Evolutionary conservation across 1,140 invertebrate genomes (phyloP).

Genomic region (Pseudomyrmex sp.): DNA sequence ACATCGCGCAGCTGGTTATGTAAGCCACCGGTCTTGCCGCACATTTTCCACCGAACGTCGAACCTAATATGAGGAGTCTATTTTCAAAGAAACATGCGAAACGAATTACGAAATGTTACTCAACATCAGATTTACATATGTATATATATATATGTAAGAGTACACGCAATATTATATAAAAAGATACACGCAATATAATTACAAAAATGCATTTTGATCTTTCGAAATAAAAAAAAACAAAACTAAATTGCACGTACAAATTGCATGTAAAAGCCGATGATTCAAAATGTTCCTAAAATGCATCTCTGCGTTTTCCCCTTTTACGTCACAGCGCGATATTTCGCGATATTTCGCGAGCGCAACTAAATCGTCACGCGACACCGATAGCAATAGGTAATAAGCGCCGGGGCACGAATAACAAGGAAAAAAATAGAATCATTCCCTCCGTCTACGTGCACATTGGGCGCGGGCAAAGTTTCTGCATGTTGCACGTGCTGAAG

Average conservation of each 20-base stretch:
- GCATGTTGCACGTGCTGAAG: constrained; percentile 66
- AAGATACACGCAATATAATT: too few species aligned
- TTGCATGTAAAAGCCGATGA: too few species aligned
- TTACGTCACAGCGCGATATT: not conserved
- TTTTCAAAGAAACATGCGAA: constrained; percentile 22
- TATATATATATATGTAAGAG: too few species aligned
- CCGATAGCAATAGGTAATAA: constrained; percentile 5
- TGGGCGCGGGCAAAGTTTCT: not conserved
- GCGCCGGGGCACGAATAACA: not conserved
- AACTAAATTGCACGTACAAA: not conserved
- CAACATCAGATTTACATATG: not conserved
- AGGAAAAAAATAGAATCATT: not conserved
- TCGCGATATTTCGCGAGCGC: not conserved
- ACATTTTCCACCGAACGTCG: constrained; percentile 58
- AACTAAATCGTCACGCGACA: not conserved
- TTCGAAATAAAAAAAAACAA: not conserved
- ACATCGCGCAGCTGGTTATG: constrained; percentile 50
- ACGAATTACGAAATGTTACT: constrained; percentile 22
- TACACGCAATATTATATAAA: too few species aligned
- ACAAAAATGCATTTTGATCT: not conserved
- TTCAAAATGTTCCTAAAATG: not conserved
- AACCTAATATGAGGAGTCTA: constrained; percentile 33
- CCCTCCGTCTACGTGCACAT: not conserved
- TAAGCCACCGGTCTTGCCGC: constrained; percentile 40
- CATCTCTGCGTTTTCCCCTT: not conserved